Base-by-base conservation (phyloP, 1,140 invertebrate species). In the Drosophila kurseongensis region DNA sequence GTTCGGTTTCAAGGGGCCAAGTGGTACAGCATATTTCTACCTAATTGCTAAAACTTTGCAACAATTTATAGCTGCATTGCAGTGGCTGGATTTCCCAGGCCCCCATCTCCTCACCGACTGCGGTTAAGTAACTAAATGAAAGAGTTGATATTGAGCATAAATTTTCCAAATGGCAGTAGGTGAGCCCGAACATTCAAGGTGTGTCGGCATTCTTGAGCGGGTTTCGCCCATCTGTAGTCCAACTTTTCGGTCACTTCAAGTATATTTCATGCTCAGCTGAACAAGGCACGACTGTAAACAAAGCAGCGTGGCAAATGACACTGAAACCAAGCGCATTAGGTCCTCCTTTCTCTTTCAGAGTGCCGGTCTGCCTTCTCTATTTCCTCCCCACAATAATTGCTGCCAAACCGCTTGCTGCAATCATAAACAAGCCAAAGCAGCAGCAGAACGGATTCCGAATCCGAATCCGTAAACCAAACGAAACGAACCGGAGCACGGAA, bases 61-160 rank as follows among this genome's bases (percentile, higher is more conserved):
- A 89, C 79, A 89, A 89, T 83, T 83, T 88, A 89, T 83, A 80
- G 76, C 83, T 88, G 84, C 83, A 88, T 80, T 88, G 84, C 84
- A 83, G 83, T 89, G 80, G 76, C 54, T 56, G 41, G 66, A 73
- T 61, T 71, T 54, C 1, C 44, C 48, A 42, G 40, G 7, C 36
- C 10, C 12, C 45, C 14, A 12, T 18, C 58, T 60, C 8, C 44
- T 41, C 18, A 14, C 35, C 54, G 38, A 55, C 52, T 48, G 57
- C 50, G 50, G 66, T 63, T 63, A 40, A 58, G 44, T 82, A 63
- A 75, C 72, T 76, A 79, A 83, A 83, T 84, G 60, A 73, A 71
- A 55, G 54, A 69, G 75, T 86, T 82, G 54, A 72, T 72, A 78
- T 76, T 62, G 76, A 55, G 72, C 58, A 77, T 63, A 76, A 80